Conservation (phyloP, 2,113 vertebrate genomes). For the Nyctibius bracteatus region DNA sequence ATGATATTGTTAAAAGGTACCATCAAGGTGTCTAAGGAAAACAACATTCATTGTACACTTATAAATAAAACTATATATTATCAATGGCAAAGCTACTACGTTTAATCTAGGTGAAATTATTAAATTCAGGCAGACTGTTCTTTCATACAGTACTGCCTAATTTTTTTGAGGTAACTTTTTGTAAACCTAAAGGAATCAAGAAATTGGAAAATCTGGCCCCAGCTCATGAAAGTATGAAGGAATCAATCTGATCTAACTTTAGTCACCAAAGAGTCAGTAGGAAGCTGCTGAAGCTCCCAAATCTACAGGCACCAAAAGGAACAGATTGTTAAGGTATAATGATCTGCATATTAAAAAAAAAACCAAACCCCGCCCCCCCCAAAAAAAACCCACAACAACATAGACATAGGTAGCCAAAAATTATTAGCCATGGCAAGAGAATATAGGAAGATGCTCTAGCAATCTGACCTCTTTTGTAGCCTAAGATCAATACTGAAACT, state of each 20-base stretch:
- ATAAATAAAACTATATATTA: background rate
- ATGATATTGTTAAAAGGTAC: conserved; percentile 15
- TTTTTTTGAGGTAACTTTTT: background rate
- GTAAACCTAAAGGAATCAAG: background rate
- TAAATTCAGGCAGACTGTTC: background rate
- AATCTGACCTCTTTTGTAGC: background rate
- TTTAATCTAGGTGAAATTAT: background rate
- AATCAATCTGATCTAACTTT: background rate
- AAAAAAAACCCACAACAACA: no score
- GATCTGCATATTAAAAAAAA: background rate
- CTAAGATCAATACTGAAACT: background rate
- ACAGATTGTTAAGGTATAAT: background rate
- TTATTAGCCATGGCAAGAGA: background rate
- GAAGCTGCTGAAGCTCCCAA: background rate
- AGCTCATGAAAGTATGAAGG: background rate
- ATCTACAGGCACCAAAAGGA: background rate
- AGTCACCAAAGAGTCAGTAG: background rate
- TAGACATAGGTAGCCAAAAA: background rate
- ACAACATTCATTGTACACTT: background rate
- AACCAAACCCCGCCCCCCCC: no score
- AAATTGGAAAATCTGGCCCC: background rate
- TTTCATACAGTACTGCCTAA: background rate
- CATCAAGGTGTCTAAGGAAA: conserved; percentile 27
- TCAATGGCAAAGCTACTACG: background rate
- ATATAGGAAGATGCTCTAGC: background rate